Percentiles rank a stretch among this genome's conserved stretches.
Conservation (phyloP, 2,888 invertebrate genomes). For the Troglohyphantes excavatus region DNA sequence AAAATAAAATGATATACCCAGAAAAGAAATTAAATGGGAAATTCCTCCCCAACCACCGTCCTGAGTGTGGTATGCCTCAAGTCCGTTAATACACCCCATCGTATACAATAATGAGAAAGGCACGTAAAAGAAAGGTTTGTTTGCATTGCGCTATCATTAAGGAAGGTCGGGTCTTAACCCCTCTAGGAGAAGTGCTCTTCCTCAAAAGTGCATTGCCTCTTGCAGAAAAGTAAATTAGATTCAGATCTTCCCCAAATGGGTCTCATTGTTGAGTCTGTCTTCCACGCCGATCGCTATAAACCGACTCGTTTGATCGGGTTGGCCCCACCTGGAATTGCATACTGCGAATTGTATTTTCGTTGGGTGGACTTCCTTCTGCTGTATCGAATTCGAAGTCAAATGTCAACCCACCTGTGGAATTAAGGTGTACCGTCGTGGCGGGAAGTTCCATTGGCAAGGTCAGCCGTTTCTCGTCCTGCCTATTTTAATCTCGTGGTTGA, state of each 20-base stretch:
- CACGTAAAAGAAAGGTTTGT: slow-evolving; percentile 43
- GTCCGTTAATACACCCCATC: background rate
- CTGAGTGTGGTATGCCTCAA: background rate
- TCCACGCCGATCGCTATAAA: slow-evolving; percentile 11
- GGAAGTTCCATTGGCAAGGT: slow-evolving; percentile 7
- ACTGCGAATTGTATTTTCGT: background rate
- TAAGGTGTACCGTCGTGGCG: background rate
- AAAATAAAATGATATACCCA: background rate
- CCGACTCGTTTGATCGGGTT: slow-evolving; percentile 14
- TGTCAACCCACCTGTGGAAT: slow-evolving; percentile 24
- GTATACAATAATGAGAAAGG: slow-evolving; percentile 24
- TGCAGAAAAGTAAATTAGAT: background rate
- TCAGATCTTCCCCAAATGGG: slow-evolving; percentile 28
- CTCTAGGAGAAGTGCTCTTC: slow-evolving; percentile 16
- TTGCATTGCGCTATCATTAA: slow-evolving; percentile 41
- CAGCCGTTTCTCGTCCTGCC: slow-evolving; percentile 11
- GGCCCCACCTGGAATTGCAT: slow-evolving; percentile 34
- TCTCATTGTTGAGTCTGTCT: background rate
- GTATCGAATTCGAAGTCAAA: slow-evolving; percentile 1
- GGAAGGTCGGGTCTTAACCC: slow-evolving; percentile 53
- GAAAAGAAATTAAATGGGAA: slow-evolving; percentile 34
- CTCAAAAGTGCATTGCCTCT: slow-evolving; percentile 44
- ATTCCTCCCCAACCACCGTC: slow-evolving; percentile 7
- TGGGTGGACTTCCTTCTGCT: background rate
- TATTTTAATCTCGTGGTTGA: background rate